phyloP scores from a whole-genome alignment of 2,113 vertebrate species.

The Scortum barcoo region DNA sequence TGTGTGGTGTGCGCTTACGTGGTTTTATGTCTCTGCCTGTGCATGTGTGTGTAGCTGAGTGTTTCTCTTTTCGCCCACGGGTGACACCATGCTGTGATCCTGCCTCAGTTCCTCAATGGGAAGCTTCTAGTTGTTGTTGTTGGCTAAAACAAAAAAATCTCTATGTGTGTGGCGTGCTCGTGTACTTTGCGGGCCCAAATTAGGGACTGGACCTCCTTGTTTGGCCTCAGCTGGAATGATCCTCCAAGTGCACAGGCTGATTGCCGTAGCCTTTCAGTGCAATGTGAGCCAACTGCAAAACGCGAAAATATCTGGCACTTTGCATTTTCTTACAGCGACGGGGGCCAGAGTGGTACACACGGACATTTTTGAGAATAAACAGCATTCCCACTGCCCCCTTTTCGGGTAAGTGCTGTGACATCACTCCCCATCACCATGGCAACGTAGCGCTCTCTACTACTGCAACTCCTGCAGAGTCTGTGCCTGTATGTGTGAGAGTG shows the following conservation, averaged over 20 bases:
- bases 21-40: slow-evolving; percentile 50
- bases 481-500: slow-evolving; percentile 47
- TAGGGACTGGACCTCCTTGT: slow-evolving; percentile 30
- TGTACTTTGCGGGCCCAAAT: slow-evolving; percentile 19
- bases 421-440: slow-evolving; percentile 75
- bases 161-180: neutral
- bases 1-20: slow-evolving; percentile 24
- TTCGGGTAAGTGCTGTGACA: slow-evolving; percentile 67
- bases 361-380: slow-evolving; percentile 61
- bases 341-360: slow-evolving; percentile 26
- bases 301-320: slow-evolving; percentile 48
- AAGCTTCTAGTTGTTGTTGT: slow-evolving; percentile 27
- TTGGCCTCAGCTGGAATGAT: slow-evolving; percentile 41
- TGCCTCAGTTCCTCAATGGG: slow-evolving; percentile 38
- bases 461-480: slow-evolving; percentile 59
- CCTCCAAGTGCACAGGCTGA: slow-evolving; percentile 41
- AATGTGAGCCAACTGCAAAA: slow-evolving; percentile 50
- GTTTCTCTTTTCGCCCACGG: slow-evolving; percentile 56
- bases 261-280: slow-evolving; percentile 35
- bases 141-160: too few species aligned
- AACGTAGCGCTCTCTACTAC: slow-evolving; percentile 64
- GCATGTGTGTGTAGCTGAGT: slow-evolving; percentile 31
- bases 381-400: slow-evolving; percentile 61
- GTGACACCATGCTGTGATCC: slow-evolving; percentile 65
- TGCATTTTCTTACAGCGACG: slow-evolving; percentile 43